Evolutionary conservation across 1,140 invertebrate genomes (phyloP).

Genomic region (Cydia pomonella): DNA sequence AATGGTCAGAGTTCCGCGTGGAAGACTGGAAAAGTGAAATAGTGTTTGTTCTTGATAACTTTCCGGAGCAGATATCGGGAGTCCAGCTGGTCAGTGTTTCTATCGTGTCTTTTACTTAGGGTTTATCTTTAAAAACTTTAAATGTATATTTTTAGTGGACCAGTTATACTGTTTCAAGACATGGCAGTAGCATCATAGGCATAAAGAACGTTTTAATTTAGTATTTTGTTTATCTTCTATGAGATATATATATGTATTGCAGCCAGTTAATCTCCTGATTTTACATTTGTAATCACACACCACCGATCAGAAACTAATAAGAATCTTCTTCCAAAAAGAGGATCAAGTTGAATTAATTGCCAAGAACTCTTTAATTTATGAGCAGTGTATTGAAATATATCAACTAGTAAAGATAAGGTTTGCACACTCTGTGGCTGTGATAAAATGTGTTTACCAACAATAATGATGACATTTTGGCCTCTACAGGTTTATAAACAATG

Average conservation of each 20-base stretch:
- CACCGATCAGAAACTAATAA: not conserved
- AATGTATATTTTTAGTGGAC: not conserved
- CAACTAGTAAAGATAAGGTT: not conserved
- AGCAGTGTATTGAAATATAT: not conserved
- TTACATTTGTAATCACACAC: not conserved
- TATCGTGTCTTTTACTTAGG: constrained; percentile 30
- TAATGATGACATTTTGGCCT: not conserved
- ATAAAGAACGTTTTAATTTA: not conserved
- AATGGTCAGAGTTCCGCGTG: constrained; percentile 35
- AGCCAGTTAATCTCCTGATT: not conserved
- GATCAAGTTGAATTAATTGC: not conserved
- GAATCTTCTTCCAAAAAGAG: not conserved
- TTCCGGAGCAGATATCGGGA: constrained; percentile 45
- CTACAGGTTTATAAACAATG: not conserved
- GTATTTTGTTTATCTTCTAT: not conserved
- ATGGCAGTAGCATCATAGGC: not conserved
- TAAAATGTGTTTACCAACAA: constrained; percentile 11
- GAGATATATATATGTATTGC: not conserved
- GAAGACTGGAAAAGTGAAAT: constrained; percentile 42
- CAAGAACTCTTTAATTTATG: not conserved
- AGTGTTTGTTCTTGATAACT: constrained; percentile 34
- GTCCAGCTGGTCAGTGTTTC: constrained; percentile 55
- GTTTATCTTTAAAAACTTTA: not conserved
- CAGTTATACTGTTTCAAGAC: not conserved
- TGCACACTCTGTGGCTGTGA: not conserved